phyloP scores from a whole-genome alignment of 2,888 invertebrate species.

The Cerceris ruficornis region DNA sequence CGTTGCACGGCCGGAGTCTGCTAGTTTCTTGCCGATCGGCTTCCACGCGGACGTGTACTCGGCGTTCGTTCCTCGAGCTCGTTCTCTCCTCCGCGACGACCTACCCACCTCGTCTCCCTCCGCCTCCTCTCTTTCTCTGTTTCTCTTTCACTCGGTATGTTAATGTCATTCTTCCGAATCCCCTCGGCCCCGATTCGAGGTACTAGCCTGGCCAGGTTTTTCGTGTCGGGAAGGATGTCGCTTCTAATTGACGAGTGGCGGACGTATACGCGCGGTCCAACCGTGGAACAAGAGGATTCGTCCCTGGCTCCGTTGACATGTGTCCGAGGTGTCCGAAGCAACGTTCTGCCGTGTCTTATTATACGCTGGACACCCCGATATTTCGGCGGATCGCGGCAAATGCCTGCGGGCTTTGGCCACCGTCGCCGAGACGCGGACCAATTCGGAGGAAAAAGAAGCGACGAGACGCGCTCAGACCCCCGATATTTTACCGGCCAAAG shows the following conservation, averaged over 20 bases:
- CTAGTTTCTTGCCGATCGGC: slow-evolving; percentile 60
- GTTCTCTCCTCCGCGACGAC: slow-evolving; percentile 1
- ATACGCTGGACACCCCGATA: slow-evolving; percentile 69
- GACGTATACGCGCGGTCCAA: slow-evolving; percentile 58
- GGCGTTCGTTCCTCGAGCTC: neutral
- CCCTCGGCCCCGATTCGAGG: slow-evolving; percentile 70
- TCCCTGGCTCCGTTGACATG: slow-evolving; percentile 66
- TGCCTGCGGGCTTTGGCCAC: slow-evolving; percentile 29
- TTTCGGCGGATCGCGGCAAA: slow-evolving; percentile 67
- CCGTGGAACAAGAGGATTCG: slow-evolving; percentile 39
- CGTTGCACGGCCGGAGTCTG: slow-evolving; percentile 9
- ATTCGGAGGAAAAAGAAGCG: slow-evolving; percentile 45
- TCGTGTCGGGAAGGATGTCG: slow-evolving; percentile 71
- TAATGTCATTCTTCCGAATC: slow-evolving; percentile 76
- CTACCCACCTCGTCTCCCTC: slow-evolving; percentile 12
- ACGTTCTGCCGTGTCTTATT: slow-evolving; percentile 72
- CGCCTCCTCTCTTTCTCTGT: slow-evolving; percentile 32
- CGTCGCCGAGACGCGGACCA: neutral
- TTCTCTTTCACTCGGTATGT: slow-evolving; percentile 66
- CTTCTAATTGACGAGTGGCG: slow-evolving; percentile 78
- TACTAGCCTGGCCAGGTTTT: slow-evolving; percentile 73
- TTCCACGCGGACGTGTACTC: neutral
- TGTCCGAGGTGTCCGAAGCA: slow-evolving; percentile 76
- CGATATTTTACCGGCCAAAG: slow-evolving; percentile 42
- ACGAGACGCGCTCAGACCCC: slow-evolving; percentile 2